Percentiles rank a stretch among this genome's conserved stretches.
These are phyloP conservation scores for Myripristis jacobus DNA, from an alignment of 2,797 vertebrate species.

Conservation along the genomic window DNA sequence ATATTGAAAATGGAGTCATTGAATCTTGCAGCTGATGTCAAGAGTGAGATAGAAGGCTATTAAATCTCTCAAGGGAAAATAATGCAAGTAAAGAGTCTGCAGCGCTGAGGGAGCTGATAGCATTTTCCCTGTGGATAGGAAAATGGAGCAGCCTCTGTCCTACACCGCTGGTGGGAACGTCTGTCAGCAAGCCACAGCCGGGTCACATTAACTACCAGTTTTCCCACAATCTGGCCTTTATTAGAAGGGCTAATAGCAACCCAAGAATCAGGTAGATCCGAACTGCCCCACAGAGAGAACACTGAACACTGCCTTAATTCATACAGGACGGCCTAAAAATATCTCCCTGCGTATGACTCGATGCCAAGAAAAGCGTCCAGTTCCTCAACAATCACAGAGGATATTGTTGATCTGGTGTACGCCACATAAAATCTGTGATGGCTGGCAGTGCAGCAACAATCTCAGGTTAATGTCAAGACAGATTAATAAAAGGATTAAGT, in stretches of 20 bases:
- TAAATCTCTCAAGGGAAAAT: slow-evolving; percentile 75
- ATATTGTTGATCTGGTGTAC: slow-evolving; percentile 54
- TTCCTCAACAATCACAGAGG: slow-evolving; percentile 59
- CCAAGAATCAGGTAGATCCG: slow-evolving; percentile 81
- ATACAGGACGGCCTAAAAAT: slow-evolving; percentile 75
- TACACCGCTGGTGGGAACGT: slow-evolving; percentile 79
- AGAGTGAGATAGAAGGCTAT: slow-evolving; percentile 72
- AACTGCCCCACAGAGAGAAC: slow-evolving; percentile 78
- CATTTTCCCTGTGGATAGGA: slow-evolving; percentile 79
- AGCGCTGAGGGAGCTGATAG: slow-evolving; percentile 68
- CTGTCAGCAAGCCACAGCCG: slow-evolving; percentile 79
- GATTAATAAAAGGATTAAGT: slow-evolving; percentile 32
- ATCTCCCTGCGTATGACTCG: slow-evolving; percentile 52
- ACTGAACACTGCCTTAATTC: slow-evolving; percentile 70
- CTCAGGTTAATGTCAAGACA: slow-evolving; percentile 27
- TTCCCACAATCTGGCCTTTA: slow-evolving; percentile 86
- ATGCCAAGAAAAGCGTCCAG: slow-evolving; percentile 66
- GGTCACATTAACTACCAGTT: slow-evolving; percentile 82
- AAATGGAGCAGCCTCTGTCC: slow-evolving; percentile 76
- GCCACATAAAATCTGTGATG: neutral
- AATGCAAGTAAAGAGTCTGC: slow-evolving; percentile 75
- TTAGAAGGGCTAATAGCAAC: slow-evolving; percentile 78
- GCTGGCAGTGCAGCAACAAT: slow-evolving; percentile 31
- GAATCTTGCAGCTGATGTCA: slow-evolving; percentile 69
- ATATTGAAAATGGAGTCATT: slow-evolving; percentile 63